Percentiles rank a stretch among this genome's conserved stretches.
phyloP scores from a whole-genome alignment of 1,140 invertebrate genomes.

The Triops cancriformis region DNA sequence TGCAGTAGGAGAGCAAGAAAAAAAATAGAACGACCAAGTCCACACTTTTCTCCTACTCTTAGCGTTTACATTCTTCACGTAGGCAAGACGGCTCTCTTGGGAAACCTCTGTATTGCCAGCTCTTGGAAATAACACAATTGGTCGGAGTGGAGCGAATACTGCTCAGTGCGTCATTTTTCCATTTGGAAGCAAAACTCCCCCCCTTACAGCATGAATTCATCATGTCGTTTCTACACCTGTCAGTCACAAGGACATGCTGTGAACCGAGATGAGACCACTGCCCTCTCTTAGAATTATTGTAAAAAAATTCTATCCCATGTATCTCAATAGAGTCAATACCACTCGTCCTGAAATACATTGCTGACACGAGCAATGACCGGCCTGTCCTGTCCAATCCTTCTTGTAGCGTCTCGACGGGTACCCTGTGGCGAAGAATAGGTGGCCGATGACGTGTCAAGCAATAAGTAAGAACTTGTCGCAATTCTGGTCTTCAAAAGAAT shows the following conservation, averaged over 20 bases:
- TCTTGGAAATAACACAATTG: background rate
- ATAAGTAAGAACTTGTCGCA: constrained; percentile 4
- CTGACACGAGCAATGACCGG: background rate
- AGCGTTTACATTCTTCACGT: background rate
- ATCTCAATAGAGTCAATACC: background rate
- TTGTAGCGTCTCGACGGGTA: background rate
- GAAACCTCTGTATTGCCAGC: background rate
- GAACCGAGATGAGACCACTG: background rate
- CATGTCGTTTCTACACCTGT: background rate
- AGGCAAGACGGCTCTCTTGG: background rate
- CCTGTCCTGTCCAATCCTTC: background rate
- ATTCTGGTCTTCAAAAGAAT: background rate
- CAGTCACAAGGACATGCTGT: background rate
- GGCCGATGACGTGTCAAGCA: background rate
- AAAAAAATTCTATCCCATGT: background rate
- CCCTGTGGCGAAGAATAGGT: background rate
- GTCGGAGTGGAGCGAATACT: background rate
- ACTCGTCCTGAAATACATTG: background rate
- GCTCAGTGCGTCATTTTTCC: background rate
- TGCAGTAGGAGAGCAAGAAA: background rate
- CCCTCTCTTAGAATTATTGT: background rate
- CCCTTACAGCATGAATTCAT: background rate
- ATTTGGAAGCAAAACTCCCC: background rate
- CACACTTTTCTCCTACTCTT: background rate
- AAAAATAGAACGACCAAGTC: background rate